Percentiles rank a stretch among this genome's conserved stretches.
phyloP scores from a whole-genome alignment of 2,113 vertebrate species.

The Blennius ocellaris region DNA sequence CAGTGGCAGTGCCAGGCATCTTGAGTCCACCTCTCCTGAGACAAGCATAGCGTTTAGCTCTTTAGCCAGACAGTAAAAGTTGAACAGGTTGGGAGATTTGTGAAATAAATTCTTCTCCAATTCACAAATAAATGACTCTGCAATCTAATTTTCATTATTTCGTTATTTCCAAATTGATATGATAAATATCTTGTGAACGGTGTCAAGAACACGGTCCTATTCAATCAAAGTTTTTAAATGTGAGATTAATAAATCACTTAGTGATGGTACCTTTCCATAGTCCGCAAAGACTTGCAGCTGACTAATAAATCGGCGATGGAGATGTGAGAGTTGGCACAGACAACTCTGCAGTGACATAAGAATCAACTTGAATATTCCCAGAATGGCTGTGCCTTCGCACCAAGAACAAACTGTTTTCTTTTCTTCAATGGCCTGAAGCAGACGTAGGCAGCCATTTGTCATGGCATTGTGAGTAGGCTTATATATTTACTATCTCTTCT shows the following conservation, averaged over 20 bases:
- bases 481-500: slow-evolving; percentile 2
- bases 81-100: no score
- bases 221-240: background rate
- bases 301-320: background rate
- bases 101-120: no score
- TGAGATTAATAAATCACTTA: no score
- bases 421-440: background rate
- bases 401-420: background rate
- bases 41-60: no score
- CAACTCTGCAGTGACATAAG: background rate
- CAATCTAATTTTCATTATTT: no score
- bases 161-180: no score
- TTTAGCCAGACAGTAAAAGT: no score
- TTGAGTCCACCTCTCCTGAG: no score
- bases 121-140: no score
- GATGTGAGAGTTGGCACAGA: background rate
- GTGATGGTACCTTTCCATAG: background rate
- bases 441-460: slow-evolving; percentile 9
- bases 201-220: background rate
- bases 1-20: no score
- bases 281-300: background rate
- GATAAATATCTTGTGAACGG: background rate
- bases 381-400: background rate
- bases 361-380: background rate
- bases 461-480: slow-evolving; percentile 1